Evolutionary conservation across 2,888 invertebrate species (phyloP), one percentile per base, ranked within the genome.

Genomic region (Lathronympha strigana): DNA sequence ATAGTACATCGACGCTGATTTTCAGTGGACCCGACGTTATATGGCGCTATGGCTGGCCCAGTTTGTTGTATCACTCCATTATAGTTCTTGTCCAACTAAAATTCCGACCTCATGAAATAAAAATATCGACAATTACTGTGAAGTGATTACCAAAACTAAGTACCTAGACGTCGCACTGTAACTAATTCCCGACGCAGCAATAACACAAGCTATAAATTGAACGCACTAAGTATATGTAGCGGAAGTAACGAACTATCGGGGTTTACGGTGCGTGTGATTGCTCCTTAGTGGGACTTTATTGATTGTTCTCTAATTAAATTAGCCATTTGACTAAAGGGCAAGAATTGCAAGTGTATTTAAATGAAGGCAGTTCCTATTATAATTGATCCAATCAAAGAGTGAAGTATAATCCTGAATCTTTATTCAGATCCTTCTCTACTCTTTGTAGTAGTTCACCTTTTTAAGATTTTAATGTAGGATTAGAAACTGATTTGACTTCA

Each of bases 161-260:
- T 57, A n/a, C n/a, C n/a, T n/a, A 38, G 19, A 51, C 40, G 45
- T 23, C 17, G 19, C 33, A 28, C 17, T 62, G 62, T 55, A 55
- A 63, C 47, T 63, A 63, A 63, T 54, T 38, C 66, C 45, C 38
- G 60, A 49, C 62, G 68, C 64, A 69, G 58, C 61, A 66, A 69
- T 71, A 73, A 71, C 71, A 72, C 61, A 71, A 69, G 76, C 82
- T 77, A 85, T 89, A 88, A 90, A 88, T 90, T 82, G 79, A 82
- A 87, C 78, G 86, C 88, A 88, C 87, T 89, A n/a, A n/a, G n/a
- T n/a, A 90, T 90, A 92, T 91, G 90, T 90, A 90, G 89, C 87
- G 91, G 91, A 92, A 92, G 84, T 89, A 88, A 91, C 81, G 73
- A 85, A 86, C 83, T 82, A 83, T 77, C 73, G 76, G 71, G 75